These are phyloP conservation scores for Xenus cinereus DNA, from an alignment of 2,113 vertebrate species.

Conservation along the genomic window DNA sequence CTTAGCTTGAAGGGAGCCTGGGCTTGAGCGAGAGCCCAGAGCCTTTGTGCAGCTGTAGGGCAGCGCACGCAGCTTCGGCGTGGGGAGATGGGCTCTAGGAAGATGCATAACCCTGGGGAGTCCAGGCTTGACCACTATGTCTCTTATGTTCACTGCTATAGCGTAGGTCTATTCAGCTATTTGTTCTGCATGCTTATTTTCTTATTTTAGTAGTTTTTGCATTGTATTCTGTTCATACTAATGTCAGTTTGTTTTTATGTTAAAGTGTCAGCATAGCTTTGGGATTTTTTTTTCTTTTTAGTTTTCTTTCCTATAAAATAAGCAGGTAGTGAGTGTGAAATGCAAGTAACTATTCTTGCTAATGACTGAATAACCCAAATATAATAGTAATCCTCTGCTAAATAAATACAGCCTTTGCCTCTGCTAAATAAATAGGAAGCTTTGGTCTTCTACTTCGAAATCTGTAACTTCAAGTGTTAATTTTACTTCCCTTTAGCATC, in stretches of 20 bases:
- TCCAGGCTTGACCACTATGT: conserved; percentile 27
- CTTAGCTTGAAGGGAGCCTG: conserved; percentile 21
- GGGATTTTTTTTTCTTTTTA: background rate
- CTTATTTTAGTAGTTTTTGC: background rate
- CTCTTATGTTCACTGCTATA: conserved; percentile 67
- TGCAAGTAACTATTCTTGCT: background rate
- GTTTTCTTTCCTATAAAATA: background rate
- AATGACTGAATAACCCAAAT: background rate
- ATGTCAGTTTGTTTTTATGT: background rate
- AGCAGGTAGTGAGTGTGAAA: background rate
- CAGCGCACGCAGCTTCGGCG: background rate
- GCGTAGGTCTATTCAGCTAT: conserved; percentile 24
- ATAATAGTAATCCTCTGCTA: background rate
- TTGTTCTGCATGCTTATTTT: background rate
- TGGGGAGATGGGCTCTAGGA: background rate
- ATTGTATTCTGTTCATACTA: background rate
- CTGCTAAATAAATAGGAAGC: background rate
- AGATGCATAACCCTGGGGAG: background rate
- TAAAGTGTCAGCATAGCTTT: background rate
- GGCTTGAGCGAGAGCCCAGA: background rate
- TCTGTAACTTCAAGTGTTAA: background rate
- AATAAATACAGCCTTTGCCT: background rate
- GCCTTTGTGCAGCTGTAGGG: background rate
- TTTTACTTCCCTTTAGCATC: background rate
- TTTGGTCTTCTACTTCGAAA: background rate